These are phyloP conservation scores for Reticulitermes speratus DNA, from an alignment of 1,140 invertebrate species.

Conservation along the genomic window DNA sequence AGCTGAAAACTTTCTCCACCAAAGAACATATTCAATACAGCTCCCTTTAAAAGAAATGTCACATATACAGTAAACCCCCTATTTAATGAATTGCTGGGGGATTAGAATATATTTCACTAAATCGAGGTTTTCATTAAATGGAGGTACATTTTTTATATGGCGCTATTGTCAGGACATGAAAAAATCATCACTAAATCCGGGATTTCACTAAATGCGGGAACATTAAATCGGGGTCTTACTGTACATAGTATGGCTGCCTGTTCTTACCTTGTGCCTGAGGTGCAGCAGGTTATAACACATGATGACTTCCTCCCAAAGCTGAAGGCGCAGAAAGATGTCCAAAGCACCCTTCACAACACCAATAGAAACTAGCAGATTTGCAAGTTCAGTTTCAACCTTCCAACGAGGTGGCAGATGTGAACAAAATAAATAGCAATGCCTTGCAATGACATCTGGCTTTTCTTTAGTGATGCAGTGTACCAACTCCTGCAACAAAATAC, in stretches of 20 bases:
- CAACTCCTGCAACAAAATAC: constrained; percentile 57
- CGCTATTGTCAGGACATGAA: too few species aligned
- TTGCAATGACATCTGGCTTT: constrained; percentile 44
- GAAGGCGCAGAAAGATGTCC: constrained; percentile 75
- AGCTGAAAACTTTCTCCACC: neutral
- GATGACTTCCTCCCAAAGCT: constrained; percentile 93
- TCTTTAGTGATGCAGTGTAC: constrained; percentile 57
- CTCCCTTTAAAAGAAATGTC: too few species aligned
- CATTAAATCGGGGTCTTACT: too few species aligned
- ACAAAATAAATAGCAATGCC: constrained; percentile 46
- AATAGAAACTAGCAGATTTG: constrained; percentile 73
- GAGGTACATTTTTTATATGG: too few species aligned
- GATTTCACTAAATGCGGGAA: too few species aligned
- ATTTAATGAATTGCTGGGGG: too few species aligned
- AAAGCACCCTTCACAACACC: constrained; percentile 83
- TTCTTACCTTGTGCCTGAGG: constrained; percentile 35
- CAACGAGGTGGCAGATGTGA: constrained; percentile 65
- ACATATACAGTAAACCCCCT: too few species aligned
- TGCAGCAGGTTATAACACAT: constrained; percentile 83
- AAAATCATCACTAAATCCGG: too few species aligned
- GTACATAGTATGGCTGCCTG: neutral
- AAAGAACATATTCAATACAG: too few species aligned
- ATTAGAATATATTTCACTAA: too few species aligned
- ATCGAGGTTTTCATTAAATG: too few species aligned
- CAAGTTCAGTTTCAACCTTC: constrained; percentile 72